Base-by-base conservation (phyloP, 2,113 vertebrate species). In the Chloropsis hardwickii region DNA sequence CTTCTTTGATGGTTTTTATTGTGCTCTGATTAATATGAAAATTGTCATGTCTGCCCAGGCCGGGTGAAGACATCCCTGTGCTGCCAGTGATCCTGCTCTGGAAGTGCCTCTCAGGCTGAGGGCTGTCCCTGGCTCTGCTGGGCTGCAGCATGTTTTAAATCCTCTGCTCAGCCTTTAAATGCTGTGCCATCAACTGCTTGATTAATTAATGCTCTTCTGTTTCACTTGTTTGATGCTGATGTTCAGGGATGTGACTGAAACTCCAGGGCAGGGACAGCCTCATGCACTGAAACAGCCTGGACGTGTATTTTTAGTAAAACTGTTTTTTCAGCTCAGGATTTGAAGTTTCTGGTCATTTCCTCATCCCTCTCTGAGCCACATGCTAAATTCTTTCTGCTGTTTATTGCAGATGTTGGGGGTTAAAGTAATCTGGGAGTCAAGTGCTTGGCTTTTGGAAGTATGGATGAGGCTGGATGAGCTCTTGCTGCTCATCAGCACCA, bases 161-260 rank as follows among this genome's bases (percentile, higher is more conserved):
- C 39, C 56, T 45, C 60, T 9, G 37, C 37, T 37, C 20, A 57
- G 73, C 37, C 31, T 81, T 69, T 89, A 64, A 76, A 42, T 20
- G 39, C 60, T 72, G 48, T 48, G 53, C 70, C 50, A 16, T 92
- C 76, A 81, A 19, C 86, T 66, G 47, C 81, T 73, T 82, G 70
- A 61, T 92, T 92, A 96, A 85, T 86, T 92, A 90, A 70, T 89
- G 81, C 78, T 94, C 62, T 94, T 82, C 87, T 85, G 44, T 87
- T 95, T 89, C 91, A 29, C 61, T 89, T 73, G 66, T n/a, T 93
- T 92, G 74, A 80, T 2, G 14, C 25, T 66, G 89, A 64, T 80
- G 35, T 16, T 92, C 64, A 48, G 87, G 45, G 84, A 82, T 90
- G 82, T 66, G 83, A 54, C 80, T 94, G 90, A 82, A 93, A 83